A percentile compares a stretch with the other conserved stretches of the same genome.
Conservation (phyloP, 2,113 vertebrate species). For the Centropus unirufus region DNA sequence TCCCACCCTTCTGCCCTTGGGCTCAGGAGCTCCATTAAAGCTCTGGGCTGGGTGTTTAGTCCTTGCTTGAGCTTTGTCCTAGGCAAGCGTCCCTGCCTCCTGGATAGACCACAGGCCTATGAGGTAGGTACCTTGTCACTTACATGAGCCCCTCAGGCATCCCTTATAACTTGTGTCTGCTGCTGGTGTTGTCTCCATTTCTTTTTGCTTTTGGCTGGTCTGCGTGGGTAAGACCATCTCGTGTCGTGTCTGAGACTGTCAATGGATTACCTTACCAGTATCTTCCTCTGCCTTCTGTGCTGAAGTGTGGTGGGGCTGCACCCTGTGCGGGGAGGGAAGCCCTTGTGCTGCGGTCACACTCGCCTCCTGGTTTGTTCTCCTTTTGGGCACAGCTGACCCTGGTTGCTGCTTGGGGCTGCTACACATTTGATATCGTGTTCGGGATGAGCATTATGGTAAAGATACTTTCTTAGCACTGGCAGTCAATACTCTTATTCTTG, state of each 20-base stretch:
- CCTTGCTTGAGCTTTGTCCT: fast-evolving
- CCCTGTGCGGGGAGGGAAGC: fast-evolving
- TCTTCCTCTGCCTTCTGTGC: neutral
- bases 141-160: fast-evolving
- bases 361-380: neutral
- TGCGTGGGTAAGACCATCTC: fast-evolving
- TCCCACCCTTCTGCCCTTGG: neutral
- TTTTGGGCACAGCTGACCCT: neutral
- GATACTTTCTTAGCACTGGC: neutral
- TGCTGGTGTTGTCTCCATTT: fast-evolving
- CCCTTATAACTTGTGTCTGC: neutral
- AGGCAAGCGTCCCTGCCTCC: neutral
- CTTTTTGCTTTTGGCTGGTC: neutral
- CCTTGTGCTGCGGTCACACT: neutral
- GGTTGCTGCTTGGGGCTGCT: neutral
- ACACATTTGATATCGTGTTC: neutral
- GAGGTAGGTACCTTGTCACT: neutral
- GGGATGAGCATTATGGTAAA: neutral
- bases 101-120: neutral
- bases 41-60: neutral
- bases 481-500: fast-evolving
- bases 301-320: neutral
- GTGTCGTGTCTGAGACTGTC: neutral
- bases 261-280: fast-evolving
- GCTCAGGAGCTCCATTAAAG: neutral